A percentile compares a stretch with the other conserved stretches of the same genome.
phyloP scores from a whole-genome alignment of 2,888 invertebrate genomes.

The Erpobdella octoculata region DNA sequence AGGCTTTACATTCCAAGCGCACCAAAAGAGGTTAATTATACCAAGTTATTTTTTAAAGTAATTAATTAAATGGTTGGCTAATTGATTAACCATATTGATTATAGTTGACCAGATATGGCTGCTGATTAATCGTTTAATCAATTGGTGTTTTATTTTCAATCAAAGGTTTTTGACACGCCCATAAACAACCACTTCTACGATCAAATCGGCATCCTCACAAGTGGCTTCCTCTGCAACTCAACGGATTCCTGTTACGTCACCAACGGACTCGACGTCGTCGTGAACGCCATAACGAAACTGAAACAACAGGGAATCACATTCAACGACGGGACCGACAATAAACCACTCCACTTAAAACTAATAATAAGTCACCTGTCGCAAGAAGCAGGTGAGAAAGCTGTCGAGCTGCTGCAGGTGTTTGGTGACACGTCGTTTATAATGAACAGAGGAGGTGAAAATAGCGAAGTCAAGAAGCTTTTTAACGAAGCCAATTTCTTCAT shows the following conservation, averaged over 20 bases:
- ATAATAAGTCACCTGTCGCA: constrained; percentile 15
- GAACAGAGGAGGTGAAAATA: not conserved
- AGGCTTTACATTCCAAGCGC: constrained; percentile 35
- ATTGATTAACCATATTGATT: not conserved
- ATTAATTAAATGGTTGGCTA: not conserved
- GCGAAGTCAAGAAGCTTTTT: not conserved
- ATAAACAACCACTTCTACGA: constrained; percentile 18
- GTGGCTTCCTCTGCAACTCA: constrained; percentile 19
- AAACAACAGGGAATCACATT: constrained; percentile 14
- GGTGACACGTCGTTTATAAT: constrained; percentile 10
- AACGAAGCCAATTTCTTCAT: constrained; percentile 17
- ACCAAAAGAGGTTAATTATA: constrained; percentile 22
- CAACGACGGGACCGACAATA: not conserved
- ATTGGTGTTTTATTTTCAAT: no score
- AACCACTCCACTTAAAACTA: not conserved
- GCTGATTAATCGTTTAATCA: no score
- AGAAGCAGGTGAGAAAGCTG: not conserved
- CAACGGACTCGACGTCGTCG: constrained; percentile 36
- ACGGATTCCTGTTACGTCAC: constrained; percentile 14
- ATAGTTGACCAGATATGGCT: no score
- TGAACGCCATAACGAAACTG: constrained; percentile 34
- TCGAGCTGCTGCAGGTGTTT: not conserved
- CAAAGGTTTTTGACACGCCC: constrained; percentile 30
- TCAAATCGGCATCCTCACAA: constrained; percentile 12
- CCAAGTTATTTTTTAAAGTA: not conserved